Evolutionary conservation across 2,113 vertebrate genomes (phyloP), one percentile per base, ranked within the genome.

Genomic region (Istiophorus platypterus): DNA sequence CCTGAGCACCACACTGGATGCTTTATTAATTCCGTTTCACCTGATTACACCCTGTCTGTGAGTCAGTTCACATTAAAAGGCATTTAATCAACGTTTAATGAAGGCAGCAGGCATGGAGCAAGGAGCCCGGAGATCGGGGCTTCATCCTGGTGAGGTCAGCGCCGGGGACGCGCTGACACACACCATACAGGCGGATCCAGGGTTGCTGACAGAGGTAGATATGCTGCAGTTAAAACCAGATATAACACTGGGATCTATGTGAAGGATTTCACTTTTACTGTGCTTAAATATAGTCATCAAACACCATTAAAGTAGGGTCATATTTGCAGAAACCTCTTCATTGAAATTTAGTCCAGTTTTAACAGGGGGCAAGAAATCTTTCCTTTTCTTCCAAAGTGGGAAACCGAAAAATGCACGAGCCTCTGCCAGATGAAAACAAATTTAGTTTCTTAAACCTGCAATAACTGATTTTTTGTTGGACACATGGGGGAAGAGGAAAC

Each of bases 21-120:
- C 89, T 94, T 94, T 93, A 95, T 94, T 95, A 94, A 95, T 94
- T 94, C 86, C 37, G 83, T 91, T 94, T 92, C 86, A 92, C 92
- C 93, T 94, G 94, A 95, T 95, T 95, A 93, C 87, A 78, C 86
- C 81, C 76, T 27, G 87, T 78, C 89, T 87, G 77, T 69, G 77
- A 90, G 82, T 85, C 90, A 80, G 84, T 49, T 72, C 62, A 68
- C 92, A 95, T 94, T 91, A 94, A 95, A 92, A 95, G 94, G 84
- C 94, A 95, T 95, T 95, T 96, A 92, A 95, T 95, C 87, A 93
- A 78, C 12, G n/a, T 93, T 93, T 92, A 84, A 94, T 92, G 88
- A 84, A 47, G 49, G 72, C 57, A 80, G 69, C 73, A 78, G 82
- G 70, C 63, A 72, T 17, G 20, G 34, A 80, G 66, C 75, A 80